Evolutionary conservation across 2,888 invertebrate species (phyloP), one percentile per base, ranked within the genome.

Genomic region (Endotricha flammealis): DNA sequence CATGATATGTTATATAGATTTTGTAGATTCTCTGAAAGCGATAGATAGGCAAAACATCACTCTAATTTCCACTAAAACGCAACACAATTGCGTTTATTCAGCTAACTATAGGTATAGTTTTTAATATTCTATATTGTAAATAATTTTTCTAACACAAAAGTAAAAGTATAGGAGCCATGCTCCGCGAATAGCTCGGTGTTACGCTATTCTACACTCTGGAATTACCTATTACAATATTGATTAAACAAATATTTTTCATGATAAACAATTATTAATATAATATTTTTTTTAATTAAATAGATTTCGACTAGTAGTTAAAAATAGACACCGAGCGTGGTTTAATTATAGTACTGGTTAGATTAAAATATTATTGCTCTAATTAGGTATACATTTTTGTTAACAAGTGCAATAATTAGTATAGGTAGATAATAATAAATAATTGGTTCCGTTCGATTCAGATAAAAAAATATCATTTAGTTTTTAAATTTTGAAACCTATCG

Each of bases 281-380:
- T 44, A 39, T 42, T 41, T 38, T 38, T 28, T 13, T 31, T 44
- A n/a, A n/a, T n/a, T 45, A 36, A 44, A 42, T 44, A 45, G 44
- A 49, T 41, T 49, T 46, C n/a, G 30, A 43, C 46, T 49, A 49
- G 38, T 53, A 51, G 64, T 60, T 65, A 76, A 75, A 80, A 77
- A 79, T 79, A 80, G 72, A 78, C 75, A 80, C 69, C 66, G 63
- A 78, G 55, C 64, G 62, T 52, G 51, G 51, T 51, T 56, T 69
- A 50, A 50, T 68, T 72, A 75, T 65, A 69, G 62, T 66, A 68
- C 63, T 60, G 48, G 48, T 49, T 43, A 53, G 57, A 64, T 69
- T 68, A 59, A 35, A 71, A n/a, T n/a, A 70, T 79, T 81, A 81
- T 82, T 79, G 79, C 78, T 80, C 66, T 74, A 78, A 53, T n/a